A percentile compares a stretch with the other conserved stretches of the same genome.
These are phyloP conservation scores for Gisinianus flammeolus DNA, from an alignment of 2,888 invertebrate genomes.

Conservation along the genomic window DNA sequence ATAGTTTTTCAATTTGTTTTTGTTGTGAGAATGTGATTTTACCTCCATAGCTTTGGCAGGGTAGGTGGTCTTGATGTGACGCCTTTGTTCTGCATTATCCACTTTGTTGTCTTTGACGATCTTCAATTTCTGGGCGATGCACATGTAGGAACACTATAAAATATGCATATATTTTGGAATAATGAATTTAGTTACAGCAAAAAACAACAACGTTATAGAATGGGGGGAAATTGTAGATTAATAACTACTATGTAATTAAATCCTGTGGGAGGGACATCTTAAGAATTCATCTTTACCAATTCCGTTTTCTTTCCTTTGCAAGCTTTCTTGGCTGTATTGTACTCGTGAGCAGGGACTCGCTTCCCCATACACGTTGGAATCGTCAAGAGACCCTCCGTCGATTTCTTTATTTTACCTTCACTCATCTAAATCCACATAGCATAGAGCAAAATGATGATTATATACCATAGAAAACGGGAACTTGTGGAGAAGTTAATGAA, in stretches of 20 bases:
- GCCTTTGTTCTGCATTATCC: background rate
- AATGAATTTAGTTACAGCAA: background rate
- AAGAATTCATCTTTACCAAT: background rate
- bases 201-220: background rate
- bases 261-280: background rate
- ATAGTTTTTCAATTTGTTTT: too few species aligned
- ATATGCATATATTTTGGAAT: background rate
- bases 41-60: background rate
- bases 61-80: background rate
- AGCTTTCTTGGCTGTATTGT: background rate
- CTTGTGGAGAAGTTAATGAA: too few species aligned
- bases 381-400: background rate
- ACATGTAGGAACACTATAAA: background rate
- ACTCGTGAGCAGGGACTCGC: background rate
- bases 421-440: background rate
- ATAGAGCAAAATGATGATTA: too few species aligned
- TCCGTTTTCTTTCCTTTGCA: background rate
- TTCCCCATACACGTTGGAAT: slow-evolving; percentile 5
- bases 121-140: too few species aligned
- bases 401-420: slow-evolving; percentile 6
- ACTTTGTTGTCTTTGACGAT: background rate
- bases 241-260: background rate
- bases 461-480: too few species aligned
- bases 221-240: background rate
- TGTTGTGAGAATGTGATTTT: too few species aligned